These are phyloP conservation scores for Mesorhabditis spiculigera DNA, from an alignment of 2,888 invertebrate species.

Conservation along the genomic window DNA sequence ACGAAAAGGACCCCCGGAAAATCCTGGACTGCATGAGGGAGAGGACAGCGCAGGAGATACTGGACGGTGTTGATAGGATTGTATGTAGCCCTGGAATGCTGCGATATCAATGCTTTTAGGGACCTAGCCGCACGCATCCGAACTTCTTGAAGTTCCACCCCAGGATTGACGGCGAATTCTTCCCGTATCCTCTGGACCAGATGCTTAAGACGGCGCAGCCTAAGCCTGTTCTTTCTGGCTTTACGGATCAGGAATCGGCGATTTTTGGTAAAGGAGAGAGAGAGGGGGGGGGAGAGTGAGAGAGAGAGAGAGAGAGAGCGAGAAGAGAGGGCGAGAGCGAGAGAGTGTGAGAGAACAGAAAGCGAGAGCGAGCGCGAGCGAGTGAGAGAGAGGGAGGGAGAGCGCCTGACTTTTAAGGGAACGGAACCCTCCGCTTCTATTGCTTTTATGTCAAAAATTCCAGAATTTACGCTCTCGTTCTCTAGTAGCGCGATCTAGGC, in stretches of 20 bases:
- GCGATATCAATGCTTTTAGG: slow-evolving; percentile 5
- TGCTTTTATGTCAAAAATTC: no score
- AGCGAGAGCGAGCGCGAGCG: no score
- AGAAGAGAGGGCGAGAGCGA: no score
- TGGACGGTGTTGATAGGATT: slow-evolving; percentile 39
- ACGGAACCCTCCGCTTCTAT: no score
- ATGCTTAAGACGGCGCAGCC: slow-evolving; percentile 20
- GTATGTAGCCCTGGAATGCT: slow-evolving; percentile 15
- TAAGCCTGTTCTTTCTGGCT: slow-evolving; percentile 34
- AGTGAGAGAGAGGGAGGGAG: no score
- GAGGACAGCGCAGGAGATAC: slow-evolving; percentile 31
- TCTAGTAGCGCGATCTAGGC: no score
- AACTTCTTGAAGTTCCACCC: slow-evolving; percentile 34
- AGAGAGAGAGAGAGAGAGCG: no score
- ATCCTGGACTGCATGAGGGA: slow-evolving; percentile 38
- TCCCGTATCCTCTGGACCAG: slow-evolving; percentile 30
- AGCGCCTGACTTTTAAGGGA: no score
- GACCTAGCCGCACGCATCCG: slow-evolving; percentile 11
- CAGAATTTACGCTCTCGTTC: no score
- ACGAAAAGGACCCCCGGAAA: slow-evolving; percentile 20
- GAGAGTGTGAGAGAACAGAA: no score
- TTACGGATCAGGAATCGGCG: slow-evolving; percentile 30
- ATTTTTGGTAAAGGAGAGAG: slow-evolving; percentile 13
- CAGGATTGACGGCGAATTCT: slow-evolving; percentile 34
- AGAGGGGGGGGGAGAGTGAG: no score